Evolutionary conservation across 1,140 invertebrate genomes (phyloP), one percentile per base, ranked within the genome.

Genomic region (Druon quercuslanigerum): DNA sequence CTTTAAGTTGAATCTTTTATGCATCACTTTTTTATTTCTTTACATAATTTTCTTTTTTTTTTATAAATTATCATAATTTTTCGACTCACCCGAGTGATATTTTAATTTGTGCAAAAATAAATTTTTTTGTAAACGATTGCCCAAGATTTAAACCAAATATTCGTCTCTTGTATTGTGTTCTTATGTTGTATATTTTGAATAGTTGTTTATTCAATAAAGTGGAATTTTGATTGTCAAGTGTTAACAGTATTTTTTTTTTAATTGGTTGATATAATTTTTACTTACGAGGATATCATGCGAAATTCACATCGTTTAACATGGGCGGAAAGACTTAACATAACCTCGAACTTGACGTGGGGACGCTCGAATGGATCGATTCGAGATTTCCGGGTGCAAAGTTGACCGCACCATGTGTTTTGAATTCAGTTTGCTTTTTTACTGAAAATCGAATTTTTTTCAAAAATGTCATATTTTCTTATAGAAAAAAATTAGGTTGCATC

Each of bases 221-320:
- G 56, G 51, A 51, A 74, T 66, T 74, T 51, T 46, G 9, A 66
- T 50, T 74, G 56, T 70, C 60, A 74, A 74, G 70, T 74, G 73
- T 74, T 33, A 33, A 51, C 70, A 8, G 73, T 66, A 51, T 74
- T 66, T 74, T 74, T 52, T n/a, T 25, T 33, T 33, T 74, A 66
- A 66, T 74, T 74, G 73, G 40, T 51, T 74, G n/a, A 25, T 66
- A 74, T 66, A 66, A 74, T 74, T 9, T 46, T 46, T 46, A 11
- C 9, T 74, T 17, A 51, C 50, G 50, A 60, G 57, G 60, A 19
- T 40, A 60, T 60, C 54, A 20, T 4, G 51, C 50, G 19, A 19
- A 72, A 52, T 52, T 46, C 17, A 56, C 52, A 19, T 19, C 19
- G 52, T 56, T 56, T 19, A 56, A 56, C 52, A 19, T 56, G 8